Percentiles rank a stretch among this genome's conserved stretches.
Conservation (phyloP, 1,140 invertebrate genomes). For the Zaprionus tsacasi region DNA sequence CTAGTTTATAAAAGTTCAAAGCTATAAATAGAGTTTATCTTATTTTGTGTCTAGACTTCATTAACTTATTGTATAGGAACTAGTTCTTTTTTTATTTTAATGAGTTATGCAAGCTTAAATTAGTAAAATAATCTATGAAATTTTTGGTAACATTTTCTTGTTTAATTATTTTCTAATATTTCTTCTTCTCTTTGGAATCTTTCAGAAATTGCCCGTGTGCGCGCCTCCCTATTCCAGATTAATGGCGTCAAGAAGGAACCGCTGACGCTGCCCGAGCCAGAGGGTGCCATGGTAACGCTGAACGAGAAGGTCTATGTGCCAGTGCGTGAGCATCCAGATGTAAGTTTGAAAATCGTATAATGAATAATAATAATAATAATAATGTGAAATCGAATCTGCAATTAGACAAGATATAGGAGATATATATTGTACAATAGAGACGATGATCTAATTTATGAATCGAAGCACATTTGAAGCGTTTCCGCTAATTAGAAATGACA, state of each 20-base stretch:
- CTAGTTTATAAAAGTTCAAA: too few species aligned
- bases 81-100: too few species aligned
- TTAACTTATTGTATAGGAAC: too few species aligned
- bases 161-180: slow-evolving; percentile 11
- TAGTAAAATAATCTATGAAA: too few species aligned
- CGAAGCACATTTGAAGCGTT: slow-evolving; percentile 66
- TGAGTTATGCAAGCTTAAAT: too few species aligned
- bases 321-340: slow-evolving; percentile 99
- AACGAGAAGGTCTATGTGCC: slow-evolving; percentile 99
- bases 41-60: too few species aligned
- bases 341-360: slow-evolving; percentile 88
- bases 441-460: slow-evolving; percentile 81
- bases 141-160: too few species aligned
- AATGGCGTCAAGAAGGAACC: slow-evolving; percentile 98
- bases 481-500: slow-evolving; percentile 81
- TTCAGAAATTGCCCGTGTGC: slow-evolving; percentile 99
- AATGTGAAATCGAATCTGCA: background rate
- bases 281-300: slow-evolving; percentile 95
- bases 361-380: background rate
- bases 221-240: slow-evolving; percentile 98
- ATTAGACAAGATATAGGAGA: background rate
- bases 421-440: background rate
- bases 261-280: slow-evolving; percentile 95
- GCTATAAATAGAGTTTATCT: too few species aligned
- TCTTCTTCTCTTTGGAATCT: slow-evolving; percentile 83